Percentiles rank a stretch among this genome's conserved stretches.
Evolutionary conservation across 2,113 vertebrate genomes (phyloP).

Genomic region (Syngnathoides biaculeatus): DNA sequence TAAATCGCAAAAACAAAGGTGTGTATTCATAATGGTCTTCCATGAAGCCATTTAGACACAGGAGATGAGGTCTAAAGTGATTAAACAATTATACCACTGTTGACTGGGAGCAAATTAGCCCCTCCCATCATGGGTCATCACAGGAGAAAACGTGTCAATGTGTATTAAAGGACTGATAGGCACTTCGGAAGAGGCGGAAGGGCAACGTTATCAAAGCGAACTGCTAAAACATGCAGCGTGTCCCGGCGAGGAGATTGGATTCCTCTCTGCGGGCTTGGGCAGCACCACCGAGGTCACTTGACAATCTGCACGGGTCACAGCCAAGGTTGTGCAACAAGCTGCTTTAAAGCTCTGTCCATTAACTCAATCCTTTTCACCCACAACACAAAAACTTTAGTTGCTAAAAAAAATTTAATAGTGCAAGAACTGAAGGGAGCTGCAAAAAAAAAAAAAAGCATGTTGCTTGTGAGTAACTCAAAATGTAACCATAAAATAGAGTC

Average conservation of each 20-base stretch:
- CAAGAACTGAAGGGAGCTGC: background rate
- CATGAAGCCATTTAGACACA: constrained; percentile 1
- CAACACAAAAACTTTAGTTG: constrained; percentile 51
- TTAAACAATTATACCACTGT: constrained; percentile 45
- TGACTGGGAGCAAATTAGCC: constrained; percentile 15
- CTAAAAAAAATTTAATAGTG: constrained; percentile 17
- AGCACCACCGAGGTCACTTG: constrained; percentile 55
- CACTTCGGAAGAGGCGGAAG: constrained; percentile 29
- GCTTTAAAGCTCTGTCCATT: constrained; percentile 65
- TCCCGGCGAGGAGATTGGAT: constrained; percentile 70
- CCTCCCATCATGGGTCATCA: constrained; percentile 34
- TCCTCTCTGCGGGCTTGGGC: constrained; percentile 51
- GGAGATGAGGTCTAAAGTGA: constrained; percentile 32
- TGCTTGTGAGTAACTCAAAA: too few species aligned
- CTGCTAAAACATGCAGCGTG: constrained; percentile 62
- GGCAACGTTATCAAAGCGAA: constrained; percentile 56
- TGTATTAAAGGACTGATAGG: constrained; percentile 56
- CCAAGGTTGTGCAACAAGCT: constrained; percentile 55
- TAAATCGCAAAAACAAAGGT: too few species aligned
- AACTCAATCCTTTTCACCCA: constrained; percentile 50
- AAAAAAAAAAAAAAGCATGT: background rate
- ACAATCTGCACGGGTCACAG: constrained; percentile 70
- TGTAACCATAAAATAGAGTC: too few species aligned
- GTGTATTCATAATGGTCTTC: background rate
- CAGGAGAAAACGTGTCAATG: constrained; percentile 53